Conservation (phyloP, 2,888 invertebrate genomes). For the Temnothorax unifasciatus region DNA sequence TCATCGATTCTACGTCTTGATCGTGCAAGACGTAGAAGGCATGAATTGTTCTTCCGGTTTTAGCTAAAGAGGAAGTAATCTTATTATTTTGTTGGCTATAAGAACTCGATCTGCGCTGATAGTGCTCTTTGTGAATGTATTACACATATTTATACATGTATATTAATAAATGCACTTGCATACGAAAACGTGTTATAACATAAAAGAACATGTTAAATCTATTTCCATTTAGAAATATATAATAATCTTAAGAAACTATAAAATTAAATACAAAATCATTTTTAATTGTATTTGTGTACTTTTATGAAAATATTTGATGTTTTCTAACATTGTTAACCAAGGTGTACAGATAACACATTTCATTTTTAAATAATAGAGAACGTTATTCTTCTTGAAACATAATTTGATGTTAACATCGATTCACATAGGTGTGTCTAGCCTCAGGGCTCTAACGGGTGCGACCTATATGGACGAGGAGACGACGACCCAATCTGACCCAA, state of each 20-base stretch:
- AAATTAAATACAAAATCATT: background rate
- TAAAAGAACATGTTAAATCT: too few relatives aligned
- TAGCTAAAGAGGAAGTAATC: background rate
- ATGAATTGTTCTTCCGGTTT: background rate
- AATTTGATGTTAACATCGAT: background rate
- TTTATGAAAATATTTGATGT: background rate
- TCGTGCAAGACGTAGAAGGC: background rate
- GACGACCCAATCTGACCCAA: background rate
- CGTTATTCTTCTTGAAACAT: background rate
- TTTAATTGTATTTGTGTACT: background rate
- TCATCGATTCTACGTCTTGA: background rate
- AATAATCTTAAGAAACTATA: background rate
- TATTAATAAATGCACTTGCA: too few relatives aligned
- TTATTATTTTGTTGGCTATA: background rate
- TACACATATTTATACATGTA: too few relatives aligned
- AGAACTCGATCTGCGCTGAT: background rate
- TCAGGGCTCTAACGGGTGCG: background rate
- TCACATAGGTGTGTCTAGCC: background rate
- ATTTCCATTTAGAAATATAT: background rate
- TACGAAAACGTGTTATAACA: too few relatives aligned
- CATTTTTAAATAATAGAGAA: background rate
- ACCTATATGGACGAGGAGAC: background rate
- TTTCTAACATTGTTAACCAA: background rate
- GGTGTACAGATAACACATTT: background rate
- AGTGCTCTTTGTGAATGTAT: too few relatives aligned